Evolutionary conservation across 2,888 invertebrate species (phyloP).

Genomic region (Odiellus spinosus): DNA sequence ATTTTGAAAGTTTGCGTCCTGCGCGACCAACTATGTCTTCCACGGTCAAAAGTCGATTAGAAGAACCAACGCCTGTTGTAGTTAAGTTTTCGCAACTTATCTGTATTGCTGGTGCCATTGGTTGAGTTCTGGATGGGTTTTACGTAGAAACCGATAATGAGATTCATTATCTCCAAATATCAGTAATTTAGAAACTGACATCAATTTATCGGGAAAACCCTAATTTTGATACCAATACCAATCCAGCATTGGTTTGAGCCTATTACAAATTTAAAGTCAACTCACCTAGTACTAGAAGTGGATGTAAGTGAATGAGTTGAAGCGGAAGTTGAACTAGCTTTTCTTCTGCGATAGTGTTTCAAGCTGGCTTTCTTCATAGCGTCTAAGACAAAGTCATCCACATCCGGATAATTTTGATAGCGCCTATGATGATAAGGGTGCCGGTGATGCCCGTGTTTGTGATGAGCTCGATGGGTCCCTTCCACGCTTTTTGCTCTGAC

Average conservation of each 20-base stretch:
- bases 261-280: no score
- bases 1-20: constrained; percentile 20
- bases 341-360: constrained; percentile 14
- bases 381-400: constrained; percentile 22
- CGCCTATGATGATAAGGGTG: constrained; percentile 1
- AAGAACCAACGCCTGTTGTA: background rate
- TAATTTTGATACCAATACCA: no score
- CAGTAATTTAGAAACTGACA: no score
- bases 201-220: no score
- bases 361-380: constrained; percentile 20
- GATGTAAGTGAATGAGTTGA: no score
- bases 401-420: constrained; percentile 9
- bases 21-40: background rate
- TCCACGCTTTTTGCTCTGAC: background rate
- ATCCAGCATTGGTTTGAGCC: no score
- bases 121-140: no score
- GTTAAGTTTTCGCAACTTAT: constrained; percentile 16
- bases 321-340: no score
- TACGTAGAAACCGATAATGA: no score
- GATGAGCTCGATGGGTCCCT: background rate
- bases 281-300: no score
- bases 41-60: no score
- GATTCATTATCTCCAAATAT: no score
- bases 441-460: background rate
- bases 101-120: constrained; percentile 17